These are phyloP conservation scores for Rotaria macrura DNA, from an alignment of 2,888 invertebrate species.

Conservation along the genomic window DNA sequence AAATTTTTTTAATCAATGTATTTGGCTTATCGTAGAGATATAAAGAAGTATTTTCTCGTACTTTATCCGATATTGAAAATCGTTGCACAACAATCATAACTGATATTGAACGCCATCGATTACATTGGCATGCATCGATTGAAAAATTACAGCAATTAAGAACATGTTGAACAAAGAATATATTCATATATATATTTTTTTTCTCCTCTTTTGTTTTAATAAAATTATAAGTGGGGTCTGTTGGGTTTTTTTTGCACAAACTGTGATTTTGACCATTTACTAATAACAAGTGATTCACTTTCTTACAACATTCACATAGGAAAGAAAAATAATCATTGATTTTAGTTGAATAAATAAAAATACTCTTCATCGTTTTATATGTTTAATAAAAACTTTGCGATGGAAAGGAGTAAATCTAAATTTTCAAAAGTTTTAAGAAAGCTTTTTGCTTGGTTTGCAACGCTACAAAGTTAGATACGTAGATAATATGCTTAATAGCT, in stretches of 20 bases:
- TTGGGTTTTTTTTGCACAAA: background rate
- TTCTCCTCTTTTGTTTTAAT: background rate
- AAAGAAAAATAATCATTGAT: background rate
- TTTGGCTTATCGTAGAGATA: background rate
- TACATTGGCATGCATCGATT: background rate
- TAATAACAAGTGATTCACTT: no score
- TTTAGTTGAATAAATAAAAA: background rate
- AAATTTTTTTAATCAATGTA: background rate
- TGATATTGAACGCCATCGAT: background rate
- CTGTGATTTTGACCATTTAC: no score
- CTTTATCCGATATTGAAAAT: background rate
- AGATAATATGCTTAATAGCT: no score
- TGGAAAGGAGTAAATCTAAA: no score
- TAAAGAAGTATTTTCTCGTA: background rate
- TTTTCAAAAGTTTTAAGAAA: no score
- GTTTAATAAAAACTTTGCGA: no score
- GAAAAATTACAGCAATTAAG: background rate
- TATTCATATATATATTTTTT: no score
- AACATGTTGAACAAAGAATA: background rate
- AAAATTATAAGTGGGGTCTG: background rate
- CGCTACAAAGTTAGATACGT: no score
- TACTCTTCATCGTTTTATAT: no score
- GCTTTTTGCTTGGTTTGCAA: no score
- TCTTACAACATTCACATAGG: no score
- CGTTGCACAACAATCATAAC: background rate